Conservation (phyloP, 2,797 vertebrate species). For the Columba guinea region DNA sequence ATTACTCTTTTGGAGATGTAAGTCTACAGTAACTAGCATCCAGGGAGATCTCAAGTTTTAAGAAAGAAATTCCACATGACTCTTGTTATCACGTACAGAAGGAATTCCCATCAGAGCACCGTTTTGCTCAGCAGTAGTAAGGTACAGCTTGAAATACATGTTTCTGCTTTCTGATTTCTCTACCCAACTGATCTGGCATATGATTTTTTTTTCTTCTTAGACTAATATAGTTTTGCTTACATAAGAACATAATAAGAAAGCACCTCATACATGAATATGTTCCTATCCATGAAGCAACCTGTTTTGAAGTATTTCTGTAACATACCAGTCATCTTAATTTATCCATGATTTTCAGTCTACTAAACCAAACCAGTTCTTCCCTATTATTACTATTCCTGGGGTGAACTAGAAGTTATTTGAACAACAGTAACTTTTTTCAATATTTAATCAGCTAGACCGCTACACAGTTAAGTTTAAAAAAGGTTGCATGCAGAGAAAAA, state of each 20-base stretch:
- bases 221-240: not conserved
- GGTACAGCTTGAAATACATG: not conserved
- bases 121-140: not conserved
- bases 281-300: not conserved
- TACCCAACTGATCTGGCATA: rapidly evolving
- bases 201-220: not conserved
- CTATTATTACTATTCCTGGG: not conserved
- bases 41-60: not conserved
- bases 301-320: not conserved
- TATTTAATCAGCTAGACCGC: not conserved
- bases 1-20: not conserved
- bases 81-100: not conserved
- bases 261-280: not conserved
- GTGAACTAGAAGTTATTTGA: not conserved
- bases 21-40: not conserved
- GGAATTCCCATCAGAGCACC: not conserved
- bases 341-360: not conserved
- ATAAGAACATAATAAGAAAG: not conserved
- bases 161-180: not conserved
- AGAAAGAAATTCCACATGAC: not conserved
- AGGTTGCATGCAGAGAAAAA: not conserved
- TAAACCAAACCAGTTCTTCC: not conserved
- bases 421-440: not conserved
- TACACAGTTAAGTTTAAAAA: not conserved
- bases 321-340: not conserved